phyloP scores from a whole-genome alignment of 2,797 vertebrate genomes.

The Takifugu rubripes region DNA sequence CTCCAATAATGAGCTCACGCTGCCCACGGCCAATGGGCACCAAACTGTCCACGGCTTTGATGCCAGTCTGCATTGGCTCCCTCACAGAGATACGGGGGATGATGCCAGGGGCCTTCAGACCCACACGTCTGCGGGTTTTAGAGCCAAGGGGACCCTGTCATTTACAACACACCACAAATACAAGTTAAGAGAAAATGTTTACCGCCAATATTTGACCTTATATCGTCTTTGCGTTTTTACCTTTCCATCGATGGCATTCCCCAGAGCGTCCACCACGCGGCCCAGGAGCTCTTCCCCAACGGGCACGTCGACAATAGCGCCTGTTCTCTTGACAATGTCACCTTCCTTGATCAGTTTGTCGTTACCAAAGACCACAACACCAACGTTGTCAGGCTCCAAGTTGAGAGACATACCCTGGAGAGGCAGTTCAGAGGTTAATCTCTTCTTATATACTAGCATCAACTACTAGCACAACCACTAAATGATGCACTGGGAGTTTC shows the following conservation, averaged over 20 bases:
- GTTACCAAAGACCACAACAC: constrained; percentile 96
- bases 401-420: constrained; percentile 96
- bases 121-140: constrained; percentile 84
- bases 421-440: neutral
- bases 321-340: constrained; percentile 93
- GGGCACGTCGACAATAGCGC: constrained; percentile 95
- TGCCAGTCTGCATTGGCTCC: constrained; percentile 95
- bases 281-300: constrained; percentile 90
- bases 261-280: constrained; percentile 92
- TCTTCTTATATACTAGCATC: neutral
- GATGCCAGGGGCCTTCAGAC: constrained; percentile 93
- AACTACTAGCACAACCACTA: neutral
- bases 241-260: constrained; percentile 96
- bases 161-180: neutral
- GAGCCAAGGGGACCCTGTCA: constrained; percentile 82
- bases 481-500: neutral
- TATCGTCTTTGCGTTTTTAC: constrained; percentile 49
- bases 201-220: neutral
- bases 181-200: neutral
- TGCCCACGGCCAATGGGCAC: constrained; percentile 97
- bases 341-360: constrained; percentile 98
- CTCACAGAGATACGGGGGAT: constrained; percentile 95
- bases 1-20: constrained; percentile 95
- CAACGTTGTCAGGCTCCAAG: constrained; percentile 96
- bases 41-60: constrained; percentile 96